Evolutionary conservation across 1,140 invertebrate genomes (phyloP).

Genomic region (Macrosteles quadrilineatus): DNA sequence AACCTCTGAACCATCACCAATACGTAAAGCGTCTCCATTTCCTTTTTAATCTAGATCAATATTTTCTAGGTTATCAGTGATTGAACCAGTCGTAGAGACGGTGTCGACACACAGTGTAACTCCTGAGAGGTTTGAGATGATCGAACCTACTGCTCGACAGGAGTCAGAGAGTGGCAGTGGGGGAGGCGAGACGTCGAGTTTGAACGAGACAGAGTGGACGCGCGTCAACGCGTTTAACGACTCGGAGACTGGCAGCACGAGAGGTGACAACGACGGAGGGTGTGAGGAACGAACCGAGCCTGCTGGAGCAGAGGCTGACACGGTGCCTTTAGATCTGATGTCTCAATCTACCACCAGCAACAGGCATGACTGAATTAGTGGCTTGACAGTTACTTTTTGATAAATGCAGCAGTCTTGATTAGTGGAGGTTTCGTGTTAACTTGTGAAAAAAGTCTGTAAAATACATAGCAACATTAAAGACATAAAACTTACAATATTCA

Average conservation of each 20-base stretch:
- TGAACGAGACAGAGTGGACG: conserved; percentile 37
- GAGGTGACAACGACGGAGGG: not conserved
- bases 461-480: too few relatives aligned
- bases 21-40: too few relatives aligned
- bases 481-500: too few relatives aligned
- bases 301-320: not conserved
- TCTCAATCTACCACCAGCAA: not conserved
- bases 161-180: conserved; percentile 21
- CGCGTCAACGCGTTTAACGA: conserved; percentile 28
- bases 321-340: conserved; percentile 7
- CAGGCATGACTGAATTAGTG: not conserved
- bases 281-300: conserved; percentile 12
- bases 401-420: not conserved
- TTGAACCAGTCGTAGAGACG: conserved; percentile 26
- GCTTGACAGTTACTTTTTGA: too few relatives aligned
- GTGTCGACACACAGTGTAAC: conserved; percentile 41
- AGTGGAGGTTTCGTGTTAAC: not conserved
- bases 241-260: conserved; percentile 25
- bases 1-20: too few relatives aligned
- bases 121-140: conserved; percentile 50
- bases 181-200: conserved; percentile 30
- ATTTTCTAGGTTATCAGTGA: conserved; percentile 14
- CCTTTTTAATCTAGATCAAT: too few relatives aligned
- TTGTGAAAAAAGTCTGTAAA: too few relatives aligned
- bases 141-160: conserved; percentile 41